Conservation (phyloP, 2,113 vertebrate species). For the Brachirus orientalis region DNA sequence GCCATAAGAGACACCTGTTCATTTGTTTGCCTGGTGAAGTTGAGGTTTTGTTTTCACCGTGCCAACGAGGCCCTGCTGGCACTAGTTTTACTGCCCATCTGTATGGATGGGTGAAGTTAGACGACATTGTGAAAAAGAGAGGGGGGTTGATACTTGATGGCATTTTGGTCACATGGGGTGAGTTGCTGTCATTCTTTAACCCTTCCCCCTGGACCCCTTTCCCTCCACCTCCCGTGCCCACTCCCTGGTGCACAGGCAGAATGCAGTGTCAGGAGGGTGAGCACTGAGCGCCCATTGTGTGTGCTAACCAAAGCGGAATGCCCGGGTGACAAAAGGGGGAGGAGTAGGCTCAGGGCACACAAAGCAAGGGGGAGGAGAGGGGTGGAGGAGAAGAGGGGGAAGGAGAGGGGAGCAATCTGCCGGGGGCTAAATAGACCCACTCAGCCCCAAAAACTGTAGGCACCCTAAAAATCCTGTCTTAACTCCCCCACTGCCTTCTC, state of each 20-base stretch:
- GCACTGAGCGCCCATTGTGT: constrained; percentile 85
- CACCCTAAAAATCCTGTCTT: constrained; percentile 65
- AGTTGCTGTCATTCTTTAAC: constrained; percentile 76
- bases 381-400: constrained; percentile 35
- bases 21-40: constrained; percentile 67
- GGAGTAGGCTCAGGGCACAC: constrained; percentile 82
- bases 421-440: constrained; percentile 80
- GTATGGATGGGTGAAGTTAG: constrained; percentile 64
- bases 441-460: constrained; percentile 77
- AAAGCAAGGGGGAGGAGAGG: constrained; percentile 80
- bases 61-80: constrained; percentile 68
- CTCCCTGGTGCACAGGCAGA: constrained; percentile 82
- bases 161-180: constrained; percentile 83
- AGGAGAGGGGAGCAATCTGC: constrained; percentile 62
- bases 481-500: constrained; percentile 28
- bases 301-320: constrained; percentile 87
- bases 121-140: constrained; percentile 39
- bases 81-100: constrained; percentile 76
- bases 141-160: constrained; percentile 72
- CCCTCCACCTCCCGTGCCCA: constrained; percentile 64
- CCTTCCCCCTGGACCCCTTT: constrained; percentile 50
- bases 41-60: constrained; percentile 61
- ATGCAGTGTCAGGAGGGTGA: constrained; percentile 85
- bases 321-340: constrained; percentile 86
- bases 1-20: constrained; percentile 78